Conservation (phyloP, 2,113 vertebrate genomes). For the Geothlypis trichas region DNA sequence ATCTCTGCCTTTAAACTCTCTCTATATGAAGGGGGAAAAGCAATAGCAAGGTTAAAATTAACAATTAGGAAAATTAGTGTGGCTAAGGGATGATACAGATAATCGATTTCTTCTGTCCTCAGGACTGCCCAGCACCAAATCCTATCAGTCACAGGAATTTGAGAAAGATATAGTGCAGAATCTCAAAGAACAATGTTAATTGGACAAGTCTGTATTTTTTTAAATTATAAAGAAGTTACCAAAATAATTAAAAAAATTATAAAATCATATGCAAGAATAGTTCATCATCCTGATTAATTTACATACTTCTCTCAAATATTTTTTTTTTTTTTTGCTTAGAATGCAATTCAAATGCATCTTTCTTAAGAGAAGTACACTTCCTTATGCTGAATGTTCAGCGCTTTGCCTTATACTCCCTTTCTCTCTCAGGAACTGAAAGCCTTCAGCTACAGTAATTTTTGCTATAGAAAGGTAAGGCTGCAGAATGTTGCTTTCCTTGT, state of each 20-base stretch:
- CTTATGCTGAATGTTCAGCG: not conserved
- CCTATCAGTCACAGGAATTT: not conserved
- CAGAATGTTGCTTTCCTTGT: not conserved
- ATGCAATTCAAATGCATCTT: not conserved
- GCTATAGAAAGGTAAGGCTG: not conserved
- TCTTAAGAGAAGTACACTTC: not conserved
- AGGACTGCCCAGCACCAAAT: not conserved
- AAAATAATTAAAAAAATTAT: not conserved
- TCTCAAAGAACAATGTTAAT: not conserved
- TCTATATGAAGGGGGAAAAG: not conserved
- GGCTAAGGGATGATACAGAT: rapidly evolving
- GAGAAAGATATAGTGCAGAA: not conserved
- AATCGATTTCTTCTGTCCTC: not conserved
- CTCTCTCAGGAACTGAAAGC: not conserved
- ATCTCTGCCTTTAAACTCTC: not conserved
- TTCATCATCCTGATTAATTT: not conserved
- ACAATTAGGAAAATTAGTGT: not conserved
- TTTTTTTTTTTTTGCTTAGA: not conserved
- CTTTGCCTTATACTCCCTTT: not conserved
- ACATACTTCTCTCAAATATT: not conserved
- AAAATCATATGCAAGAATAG: not conserved
- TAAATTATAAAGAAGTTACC: not conserved
- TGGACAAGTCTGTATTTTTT: not conserved
- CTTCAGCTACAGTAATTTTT: not conserved
- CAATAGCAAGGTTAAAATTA: not conserved